Conservation (phyloP, 1,140 invertebrate species). For the Drosophila fuyamai region DNA sequence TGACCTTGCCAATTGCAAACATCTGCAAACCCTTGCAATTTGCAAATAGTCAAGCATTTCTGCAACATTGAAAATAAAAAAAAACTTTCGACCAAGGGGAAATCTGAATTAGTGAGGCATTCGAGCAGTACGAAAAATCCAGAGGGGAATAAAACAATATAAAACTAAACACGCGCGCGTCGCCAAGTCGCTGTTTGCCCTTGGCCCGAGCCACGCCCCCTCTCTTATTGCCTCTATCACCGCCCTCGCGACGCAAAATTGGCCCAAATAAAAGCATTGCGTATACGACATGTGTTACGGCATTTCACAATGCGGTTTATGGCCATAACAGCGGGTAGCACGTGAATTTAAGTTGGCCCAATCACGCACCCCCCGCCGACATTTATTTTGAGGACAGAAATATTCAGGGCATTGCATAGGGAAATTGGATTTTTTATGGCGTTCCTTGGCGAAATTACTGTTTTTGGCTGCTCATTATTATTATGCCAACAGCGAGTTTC, state of each 20-base stretch:
- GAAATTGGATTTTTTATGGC: conserved; percentile 46
- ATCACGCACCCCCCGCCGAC: conserved; percentile 46
- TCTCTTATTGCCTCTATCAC: no score
- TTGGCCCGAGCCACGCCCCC: conserved; percentile 46
- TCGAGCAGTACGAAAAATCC: conserved; percentile 14
- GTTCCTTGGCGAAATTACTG: conserved; percentile 10
- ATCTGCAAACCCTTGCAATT: conserved; percentile 31
- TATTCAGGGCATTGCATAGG: conserved; percentile 32
- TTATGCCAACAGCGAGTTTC: conserved; percentile 2
- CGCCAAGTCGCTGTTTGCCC: conserved; percentile 69
- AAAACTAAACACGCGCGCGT: conserved; percentile 65
- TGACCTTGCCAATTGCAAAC: conserved; percentile 49
- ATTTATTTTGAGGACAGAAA: conserved; percentile 17
- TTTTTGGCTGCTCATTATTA: conserved; percentile 13
- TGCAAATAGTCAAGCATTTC: not conserved
- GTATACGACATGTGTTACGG: conserved; percentile 60
- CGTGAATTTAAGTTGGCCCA: conserved; percentile 58
- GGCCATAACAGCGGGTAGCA: conserved; percentile 49
- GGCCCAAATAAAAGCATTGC: conserved; percentile 61
- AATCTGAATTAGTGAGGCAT: conserved; percentile 28
- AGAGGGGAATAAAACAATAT: conserved; percentile 54
- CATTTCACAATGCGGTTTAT: conserved; percentile 57
- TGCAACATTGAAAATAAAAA: not conserved
- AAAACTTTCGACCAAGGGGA: conserved; percentile 13
- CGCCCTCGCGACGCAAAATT: conserved; percentile 48